Evolutionary conservation across 2,888 invertebrate species (phyloP).

Genomic region (Caprella mutica): DNA sequence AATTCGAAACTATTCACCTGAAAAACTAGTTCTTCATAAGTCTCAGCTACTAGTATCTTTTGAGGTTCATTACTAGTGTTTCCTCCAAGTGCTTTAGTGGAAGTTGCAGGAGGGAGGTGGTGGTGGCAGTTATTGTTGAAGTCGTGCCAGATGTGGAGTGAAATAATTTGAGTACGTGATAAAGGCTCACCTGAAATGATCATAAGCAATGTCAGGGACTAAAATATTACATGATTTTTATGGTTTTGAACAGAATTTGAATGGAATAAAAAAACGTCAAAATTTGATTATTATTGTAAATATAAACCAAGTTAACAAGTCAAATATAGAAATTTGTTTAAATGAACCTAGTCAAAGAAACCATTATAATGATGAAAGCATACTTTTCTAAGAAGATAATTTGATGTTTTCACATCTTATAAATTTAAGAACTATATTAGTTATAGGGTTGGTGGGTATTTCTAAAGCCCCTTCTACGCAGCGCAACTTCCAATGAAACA

Average conservation of each 20-base stretch:
- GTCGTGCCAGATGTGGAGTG: slow-evolving; percentile 53
- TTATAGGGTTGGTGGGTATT: too few species aligned
- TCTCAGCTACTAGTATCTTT: slow-evolving; percentile 73
- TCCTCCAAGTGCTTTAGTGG: not conserved
- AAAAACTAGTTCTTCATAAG: slow-evolving; percentile 90
- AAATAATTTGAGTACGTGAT: slow-evolving; percentile 88
- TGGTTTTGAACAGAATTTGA: not conserved
- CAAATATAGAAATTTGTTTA: too few species aligned
- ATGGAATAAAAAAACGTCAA: too few species aligned
- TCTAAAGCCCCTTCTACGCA: too few species aligned
- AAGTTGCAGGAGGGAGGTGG: slow-evolving; percentile 9
- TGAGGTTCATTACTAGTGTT: slow-evolving; percentile 37
- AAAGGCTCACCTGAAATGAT: slow-evolving; percentile 74
- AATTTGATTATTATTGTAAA: too few species aligned
- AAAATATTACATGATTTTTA: slow-evolving; percentile 4
- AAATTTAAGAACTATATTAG: too few species aligned
- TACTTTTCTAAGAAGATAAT: too few species aligned
- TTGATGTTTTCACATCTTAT: too few species aligned
- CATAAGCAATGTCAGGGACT: slow-evolving; percentile 5
- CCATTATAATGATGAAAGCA: too few species aligned
- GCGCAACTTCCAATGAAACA: too few species aligned
- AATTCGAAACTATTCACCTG: slow-evolving; percentile 52
- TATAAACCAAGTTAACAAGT: too few species aligned
- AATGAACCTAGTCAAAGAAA: too few species aligned
- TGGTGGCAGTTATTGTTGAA: slow-evolving; percentile 7